phyloP scores from a whole-genome alignment of 2,797 vertebrate species.

The Rhynchotus rufescens region DNA sequence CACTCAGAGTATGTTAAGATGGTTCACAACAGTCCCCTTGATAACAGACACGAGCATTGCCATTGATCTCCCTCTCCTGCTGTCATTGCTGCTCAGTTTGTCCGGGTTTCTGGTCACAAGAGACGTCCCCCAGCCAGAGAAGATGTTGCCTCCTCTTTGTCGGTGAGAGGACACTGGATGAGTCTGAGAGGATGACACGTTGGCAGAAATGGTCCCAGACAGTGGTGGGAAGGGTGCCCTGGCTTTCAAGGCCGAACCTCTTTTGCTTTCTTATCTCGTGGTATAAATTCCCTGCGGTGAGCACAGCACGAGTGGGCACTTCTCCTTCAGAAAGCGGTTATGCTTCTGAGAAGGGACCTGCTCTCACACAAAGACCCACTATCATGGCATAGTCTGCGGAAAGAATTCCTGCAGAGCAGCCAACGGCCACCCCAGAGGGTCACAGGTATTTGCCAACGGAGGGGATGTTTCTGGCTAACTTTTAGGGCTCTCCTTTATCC shows the following conservation, averaged over 20 bases:
- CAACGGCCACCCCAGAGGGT: not conserved
- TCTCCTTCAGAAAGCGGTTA: not conserved
- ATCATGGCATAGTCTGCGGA: not conserved
- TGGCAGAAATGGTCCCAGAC: not conserved
- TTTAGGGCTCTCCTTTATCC: not conserved
- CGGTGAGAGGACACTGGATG: constrained; percentile 1
- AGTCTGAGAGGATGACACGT: not conserved
- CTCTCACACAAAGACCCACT: not conserved
- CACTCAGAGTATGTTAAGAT: constrained; percentile 37
- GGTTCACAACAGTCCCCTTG: constrained; percentile 57
- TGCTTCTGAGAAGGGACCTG: not conserved
- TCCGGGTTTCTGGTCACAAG: constrained; percentile 12
- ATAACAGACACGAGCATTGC: not conserved
- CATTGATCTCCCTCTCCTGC: constrained; percentile 12
- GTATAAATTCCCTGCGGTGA: not conserved
- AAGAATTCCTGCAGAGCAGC: not conserved
- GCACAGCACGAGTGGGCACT: not conserved
- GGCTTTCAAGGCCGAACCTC: not conserved
- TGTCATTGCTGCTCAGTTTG: not conserved
- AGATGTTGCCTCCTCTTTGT: accelerated
- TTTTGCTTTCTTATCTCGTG: not conserved
- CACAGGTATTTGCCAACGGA: accelerated
- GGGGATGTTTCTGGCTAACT: not conserved
- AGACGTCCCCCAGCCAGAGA: not conserved
- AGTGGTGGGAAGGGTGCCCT: not conserved